These are phyloP conservation scores for Adrianichthys oophorus DNA, from an alignment of 2,797 vertebrate species.

Conservation along the genomic window DNA sequence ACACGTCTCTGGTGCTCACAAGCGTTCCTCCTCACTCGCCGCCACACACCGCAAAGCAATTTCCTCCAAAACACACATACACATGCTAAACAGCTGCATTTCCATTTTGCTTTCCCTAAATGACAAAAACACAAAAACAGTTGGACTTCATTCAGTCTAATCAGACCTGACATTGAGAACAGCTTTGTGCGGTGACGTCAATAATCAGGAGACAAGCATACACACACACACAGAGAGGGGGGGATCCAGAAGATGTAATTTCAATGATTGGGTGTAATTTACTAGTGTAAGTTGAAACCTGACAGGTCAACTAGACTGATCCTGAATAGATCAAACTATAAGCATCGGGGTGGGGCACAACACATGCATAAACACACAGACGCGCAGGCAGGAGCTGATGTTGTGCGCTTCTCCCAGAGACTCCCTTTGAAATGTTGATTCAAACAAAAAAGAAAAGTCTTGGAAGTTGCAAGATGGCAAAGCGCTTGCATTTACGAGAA, in stretches of 20 bases:
- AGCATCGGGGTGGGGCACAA: slow-evolving; percentile 13
- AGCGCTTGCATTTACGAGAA: slow-evolving; percentile 51
- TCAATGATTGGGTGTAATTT: slow-evolving; percentile 83
- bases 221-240: slow-evolving; percentile 12
- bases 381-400: not conserved
- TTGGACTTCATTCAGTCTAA: slow-evolving; percentile 77
- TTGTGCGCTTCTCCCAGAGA: not conserved
- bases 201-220: slow-evolving; percentile 43
- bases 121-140: slow-evolving; percentile 74
- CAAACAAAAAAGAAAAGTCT: slow-evolving; percentile 7
- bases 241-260: slow-evolving; percentile 74
- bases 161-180: slow-evolving; percentile 74
- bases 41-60: slow-evolving; percentile 43
- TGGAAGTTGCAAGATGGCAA: slow-evolving; percentile 17
- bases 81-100: slow-evolving; percentile 65
- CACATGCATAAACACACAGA: slow-evolving; percentile 5
- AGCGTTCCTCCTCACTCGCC: slow-evolving; percentile 61
- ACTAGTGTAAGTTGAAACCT: slow-evolving; percentile 78
- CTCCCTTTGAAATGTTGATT: not conserved
- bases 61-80: slow-evolving; percentile 33
- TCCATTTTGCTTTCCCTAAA: slow-evolving; percentile 74
- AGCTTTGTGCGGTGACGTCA: slow-evolving; percentile 75
- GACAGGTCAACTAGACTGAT: slow-evolving; percentile 65
- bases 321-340: slow-evolving; percentile 57
- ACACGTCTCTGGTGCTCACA: slow-evolving; percentile 48